These are phyloP conservation scores for Piaya cayana DNA, from an alignment of 2,113 vertebrate species.

Conservation along the genomic window DNA sequence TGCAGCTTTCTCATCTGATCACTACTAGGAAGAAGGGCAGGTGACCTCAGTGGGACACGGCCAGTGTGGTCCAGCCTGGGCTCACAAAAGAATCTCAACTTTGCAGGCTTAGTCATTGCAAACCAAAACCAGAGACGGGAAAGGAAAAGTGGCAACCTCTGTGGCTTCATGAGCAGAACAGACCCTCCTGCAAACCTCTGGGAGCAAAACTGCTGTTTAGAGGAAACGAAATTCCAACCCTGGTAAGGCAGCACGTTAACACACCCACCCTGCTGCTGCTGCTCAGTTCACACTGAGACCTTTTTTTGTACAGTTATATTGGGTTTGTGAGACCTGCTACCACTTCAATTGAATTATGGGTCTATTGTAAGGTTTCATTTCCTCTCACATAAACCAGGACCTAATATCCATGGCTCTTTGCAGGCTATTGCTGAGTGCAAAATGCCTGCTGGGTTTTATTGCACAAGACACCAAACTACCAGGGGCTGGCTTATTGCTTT, in stretches of 20 bases:
- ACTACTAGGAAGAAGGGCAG: not conserved
- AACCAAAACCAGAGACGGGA: not conserved
- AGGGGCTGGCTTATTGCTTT: not conserved
- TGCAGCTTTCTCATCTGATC: not conserved
- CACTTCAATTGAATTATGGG: not conserved
- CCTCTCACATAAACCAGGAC: not conserved
- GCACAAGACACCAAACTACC: not conserved
- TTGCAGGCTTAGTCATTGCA: not conserved
- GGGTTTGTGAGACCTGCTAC: not conserved
- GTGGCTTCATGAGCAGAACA: accelerated
- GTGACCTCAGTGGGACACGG: not conserved
- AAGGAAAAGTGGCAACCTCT: too few species aligned
- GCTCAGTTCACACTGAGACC: not conserved
- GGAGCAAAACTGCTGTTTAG: not conserved
- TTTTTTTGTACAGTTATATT: not conserved
- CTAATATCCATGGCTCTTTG: not conserved
- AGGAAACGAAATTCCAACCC: not conserved
- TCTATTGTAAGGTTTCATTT: not conserved
- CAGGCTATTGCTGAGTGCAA: not conserved
- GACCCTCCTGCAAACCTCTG: too few species aligned
- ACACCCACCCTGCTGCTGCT: accelerated
- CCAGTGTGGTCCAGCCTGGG: accelerated
- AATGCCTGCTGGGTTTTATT: not conserved
- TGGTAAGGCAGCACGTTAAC: not conserved
- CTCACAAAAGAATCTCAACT: not conserved